Evolutionary conservation across 1,140 invertebrate species (phyloP).

Genomic region (Hylaeus anthracinus): DNA sequence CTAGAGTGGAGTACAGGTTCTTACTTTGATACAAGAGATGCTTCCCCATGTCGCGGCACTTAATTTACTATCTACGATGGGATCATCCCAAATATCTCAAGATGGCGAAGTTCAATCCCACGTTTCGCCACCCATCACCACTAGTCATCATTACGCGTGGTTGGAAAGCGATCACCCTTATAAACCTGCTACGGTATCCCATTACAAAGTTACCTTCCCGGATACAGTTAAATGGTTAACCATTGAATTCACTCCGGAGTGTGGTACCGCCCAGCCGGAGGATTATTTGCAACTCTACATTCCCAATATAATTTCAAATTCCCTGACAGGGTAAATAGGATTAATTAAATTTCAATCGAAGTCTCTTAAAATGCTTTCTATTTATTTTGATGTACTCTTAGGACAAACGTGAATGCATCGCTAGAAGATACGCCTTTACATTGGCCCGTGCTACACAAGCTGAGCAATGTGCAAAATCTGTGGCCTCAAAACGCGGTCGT

Average conservation of each 20-base stretch:
- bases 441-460: conserved; percentile 88
- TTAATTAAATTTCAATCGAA: background rate
- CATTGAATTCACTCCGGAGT: conserved; percentile 95
- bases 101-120: conserved; percentile 73
- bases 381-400: conserved; percentile 45
- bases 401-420: conserved; percentile 40
- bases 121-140: conserved; percentile 81
- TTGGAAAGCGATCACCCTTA: conserved; percentile 99
- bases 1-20: conserved; percentile 93
- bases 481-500: conserved; percentile 95
- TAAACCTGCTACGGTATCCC: conserved; percentile 92
- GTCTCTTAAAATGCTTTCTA: background rate
- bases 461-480: conserved; percentile 84
- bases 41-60: conserved; percentile 93
- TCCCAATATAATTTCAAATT: conserved; percentile 79
- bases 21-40: conserved; percentile 94
- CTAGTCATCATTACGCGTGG: conserved; percentile 93
- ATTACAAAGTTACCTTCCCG: conserved; percentile 95
- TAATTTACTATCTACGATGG: conserved; percentile 85
- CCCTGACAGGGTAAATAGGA: conserved; percentile 62
- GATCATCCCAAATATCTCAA: conserved; percentile 76
- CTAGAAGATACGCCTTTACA: conserved; percentile 78
- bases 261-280: conserved; percentile 95
- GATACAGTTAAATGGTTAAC: conserved; percentile 94
- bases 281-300: conserved; percentile 95